These are phyloP conservation scores for Macaria liturata DNA, from an alignment of 2,888 invertebrate species.

Conservation along the genomic window DNA sequence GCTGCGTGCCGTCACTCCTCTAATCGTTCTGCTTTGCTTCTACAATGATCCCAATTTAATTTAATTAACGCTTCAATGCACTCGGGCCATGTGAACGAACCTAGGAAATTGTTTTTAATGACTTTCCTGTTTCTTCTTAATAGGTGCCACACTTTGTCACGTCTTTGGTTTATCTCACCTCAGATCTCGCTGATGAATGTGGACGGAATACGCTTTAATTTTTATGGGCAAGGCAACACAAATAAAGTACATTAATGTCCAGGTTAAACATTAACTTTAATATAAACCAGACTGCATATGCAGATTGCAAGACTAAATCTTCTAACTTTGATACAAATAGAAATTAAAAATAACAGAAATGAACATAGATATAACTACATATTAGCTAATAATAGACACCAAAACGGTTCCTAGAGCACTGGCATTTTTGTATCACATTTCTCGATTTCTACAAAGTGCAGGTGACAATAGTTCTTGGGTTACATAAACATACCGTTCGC, in stretches of 20 bases:
- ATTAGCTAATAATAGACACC: no score
- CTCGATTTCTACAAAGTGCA: conserved; percentile 12
- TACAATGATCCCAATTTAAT: conserved; percentile 70
- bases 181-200: conserved; percentile 35
- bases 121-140: conserved; percentile 40
- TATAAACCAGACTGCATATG: no score
- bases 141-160: conserved; percentile 37
- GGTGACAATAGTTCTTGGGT: conserved; percentile 18
- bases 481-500: conserved; percentile 20
- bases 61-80: conserved; percentile 72
- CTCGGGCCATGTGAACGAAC: conserved; percentile 55
- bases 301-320: no score
- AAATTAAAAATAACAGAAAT: no score
- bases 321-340: no score
- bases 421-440: conserved; percentile 5
- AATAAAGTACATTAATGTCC: conserved; percentile 14
- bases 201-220: conserved; percentile 28
- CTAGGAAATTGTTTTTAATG: conserved; percentile 38
- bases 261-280: no score
- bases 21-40: conserved; percentile 62
- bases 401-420: not conserved
- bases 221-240: conserved; percentile 26
- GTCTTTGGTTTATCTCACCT: conserved; percentile 34
- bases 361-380: no score
- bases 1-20: conserved; percentile 64